Evolutionary conservation across 2,113 vertebrate species (phyloP).

Genomic region (Tetraodon nigroviridis): DNA sequence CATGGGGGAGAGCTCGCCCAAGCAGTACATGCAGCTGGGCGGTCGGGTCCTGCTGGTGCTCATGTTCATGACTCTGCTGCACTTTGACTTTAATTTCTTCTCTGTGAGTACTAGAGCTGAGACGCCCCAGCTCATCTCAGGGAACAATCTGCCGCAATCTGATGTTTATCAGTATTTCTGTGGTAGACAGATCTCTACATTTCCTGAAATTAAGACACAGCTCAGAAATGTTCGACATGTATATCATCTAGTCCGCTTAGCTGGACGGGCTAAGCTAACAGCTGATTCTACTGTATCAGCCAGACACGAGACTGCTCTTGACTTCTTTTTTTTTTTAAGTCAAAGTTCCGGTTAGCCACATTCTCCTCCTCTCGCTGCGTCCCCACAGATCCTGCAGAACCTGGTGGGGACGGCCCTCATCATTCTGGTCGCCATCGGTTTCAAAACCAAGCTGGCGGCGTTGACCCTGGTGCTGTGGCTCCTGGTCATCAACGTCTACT

Average conservation of each 20-base stretch:
- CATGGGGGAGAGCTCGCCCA: slow-evolving; percentile 94
- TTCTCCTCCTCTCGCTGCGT: background rate
- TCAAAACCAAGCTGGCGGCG: slow-evolving; percentile 96
- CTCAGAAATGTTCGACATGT: no score
- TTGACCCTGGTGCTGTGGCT: slow-evolving; percentile 96
- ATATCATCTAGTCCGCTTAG: background rate
- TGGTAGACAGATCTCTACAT: no score
- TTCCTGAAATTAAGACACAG: no score
- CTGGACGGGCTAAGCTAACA: background rate
- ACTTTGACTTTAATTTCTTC: slow-evolving; percentile 92
- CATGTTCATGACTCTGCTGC: slow-evolving; percentile 98
- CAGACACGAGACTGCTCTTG: background rate
- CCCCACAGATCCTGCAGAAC: slow-evolving; percentile 89
- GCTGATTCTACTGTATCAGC: background rate
- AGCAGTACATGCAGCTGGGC: slow-evolving; percentile 98
- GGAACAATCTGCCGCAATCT: no score
- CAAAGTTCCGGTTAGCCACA: background rate
- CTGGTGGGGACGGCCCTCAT: slow-evolving; percentile 95
- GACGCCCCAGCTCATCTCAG: no score
- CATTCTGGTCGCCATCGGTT: slow-evolving; percentile 92
- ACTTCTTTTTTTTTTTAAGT: background rate
- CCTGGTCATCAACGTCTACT: slow-evolving; percentile 93
- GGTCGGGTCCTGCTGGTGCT: slow-evolving; percentile 91
- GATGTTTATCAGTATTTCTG: no score
- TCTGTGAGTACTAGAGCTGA: slow-evolving; percentile 77